Conservation (phyloP, 1,140 invertebrate genomes). For the Scaptomyza graminum region DNA sequence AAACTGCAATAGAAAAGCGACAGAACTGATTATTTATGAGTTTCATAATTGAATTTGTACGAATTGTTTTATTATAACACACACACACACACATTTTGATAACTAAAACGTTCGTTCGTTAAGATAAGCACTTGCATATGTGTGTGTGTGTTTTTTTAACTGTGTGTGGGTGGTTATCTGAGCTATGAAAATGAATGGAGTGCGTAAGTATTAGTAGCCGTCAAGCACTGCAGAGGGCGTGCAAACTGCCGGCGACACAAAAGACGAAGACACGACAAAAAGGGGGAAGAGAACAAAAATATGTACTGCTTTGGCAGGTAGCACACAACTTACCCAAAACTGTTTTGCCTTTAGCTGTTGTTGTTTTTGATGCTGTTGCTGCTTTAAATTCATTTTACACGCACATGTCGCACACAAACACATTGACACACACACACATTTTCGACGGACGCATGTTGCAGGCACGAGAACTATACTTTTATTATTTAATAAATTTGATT, state of each 20-base stretch:
- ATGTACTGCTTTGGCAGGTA: slow-evolving; percentile 43
- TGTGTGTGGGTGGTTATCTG: slow-evolving; percentile 36
- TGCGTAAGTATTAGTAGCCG: slow-evolving; percentile 32
- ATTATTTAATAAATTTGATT: slow-evolving; percentile 55
- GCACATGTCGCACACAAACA: slow-evolving; percentile 44
- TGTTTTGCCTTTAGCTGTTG: slow-evolving; percentile 37
- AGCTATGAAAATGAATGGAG: slow-evolving; percentile 39
- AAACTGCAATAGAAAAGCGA: slow-evolving; percentile 60
- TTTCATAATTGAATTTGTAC: slow-evolving; percentile 53
- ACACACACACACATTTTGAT: slow-evolving; percentile 39
- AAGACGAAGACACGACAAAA: slow-evolving; percentile 24
- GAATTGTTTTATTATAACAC: slow-evolving; percentile 39
- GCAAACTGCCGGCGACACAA: slow-evolving; percentile 44
- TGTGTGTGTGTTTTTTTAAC: slow-evolving; percentile 14
- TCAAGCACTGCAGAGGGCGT: slow-evolving; percentile 29
- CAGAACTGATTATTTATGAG: slow-evolving; percentile 54
- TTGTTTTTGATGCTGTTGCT: slow-evolving; percentile 25
- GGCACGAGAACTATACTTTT: slow-evolving; percentile 30
- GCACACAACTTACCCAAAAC: slow-evolving; percentile 36
- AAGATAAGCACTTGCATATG: slow-evolving; percentile 37
- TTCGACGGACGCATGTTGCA: slow-evolving; percentile 25
- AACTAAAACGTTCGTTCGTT: slow-evolving; percentile 45
- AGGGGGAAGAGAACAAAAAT: slow-evolving; percentile 23
- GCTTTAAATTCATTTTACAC: slow-evolving; percentile 44
- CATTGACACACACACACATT: slow-evolving; percentile 12